Evolutionary conservation across 2,888 invertebrate species (phyloP).

Genomic region (Cephalotes varians): DNA sequence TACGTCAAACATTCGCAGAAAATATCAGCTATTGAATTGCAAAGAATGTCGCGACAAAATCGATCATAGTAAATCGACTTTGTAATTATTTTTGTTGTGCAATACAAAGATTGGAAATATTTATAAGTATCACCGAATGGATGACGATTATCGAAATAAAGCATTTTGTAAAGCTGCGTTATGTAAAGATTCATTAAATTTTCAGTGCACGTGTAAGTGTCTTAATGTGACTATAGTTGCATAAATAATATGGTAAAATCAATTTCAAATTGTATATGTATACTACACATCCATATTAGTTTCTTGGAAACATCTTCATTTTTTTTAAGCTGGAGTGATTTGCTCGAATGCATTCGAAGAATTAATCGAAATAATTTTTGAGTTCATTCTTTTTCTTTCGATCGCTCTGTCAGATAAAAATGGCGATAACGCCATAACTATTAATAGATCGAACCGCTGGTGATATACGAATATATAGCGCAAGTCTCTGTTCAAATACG

Average conservation of each 20-base stretch:
- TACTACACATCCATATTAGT: not conserved
- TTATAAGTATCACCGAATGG: not conserved
- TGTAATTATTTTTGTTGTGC: not conserved
- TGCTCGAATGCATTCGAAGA: not conserved
- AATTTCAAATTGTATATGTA: not conserved
- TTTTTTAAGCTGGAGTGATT: not conserved
- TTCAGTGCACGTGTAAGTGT: not conserved
- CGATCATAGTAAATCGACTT: not conserved
- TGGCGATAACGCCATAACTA: slow-evolving; percentile 75
- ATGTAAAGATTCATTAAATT: slow-evolving; percentile 20
- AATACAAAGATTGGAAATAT: not conserved
- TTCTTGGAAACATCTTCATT: not conserved
- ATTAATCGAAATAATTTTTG: slow-evolving; percentile 11
- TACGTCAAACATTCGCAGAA: not conserved
- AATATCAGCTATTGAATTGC: not conserved
- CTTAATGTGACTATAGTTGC: not conserved
- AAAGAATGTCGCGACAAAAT: not conserved
- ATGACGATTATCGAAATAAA: not conserved
- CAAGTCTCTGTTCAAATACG: not conserved
- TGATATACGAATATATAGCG: slow-evolving; percentile 36
- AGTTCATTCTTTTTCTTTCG: slow-evolving; percentile 22
- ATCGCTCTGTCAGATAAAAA: slow-evolving; percentile 53
- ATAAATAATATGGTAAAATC: slow-evolving; percentile 20
- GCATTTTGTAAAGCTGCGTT: not conserved
- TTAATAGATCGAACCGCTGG: slow-evolving; percentile 76